Evolutionary conservation across 2,797 vertebrate species (phyloP).

Genomic region (Pseudochromis fuscus): DNA sequence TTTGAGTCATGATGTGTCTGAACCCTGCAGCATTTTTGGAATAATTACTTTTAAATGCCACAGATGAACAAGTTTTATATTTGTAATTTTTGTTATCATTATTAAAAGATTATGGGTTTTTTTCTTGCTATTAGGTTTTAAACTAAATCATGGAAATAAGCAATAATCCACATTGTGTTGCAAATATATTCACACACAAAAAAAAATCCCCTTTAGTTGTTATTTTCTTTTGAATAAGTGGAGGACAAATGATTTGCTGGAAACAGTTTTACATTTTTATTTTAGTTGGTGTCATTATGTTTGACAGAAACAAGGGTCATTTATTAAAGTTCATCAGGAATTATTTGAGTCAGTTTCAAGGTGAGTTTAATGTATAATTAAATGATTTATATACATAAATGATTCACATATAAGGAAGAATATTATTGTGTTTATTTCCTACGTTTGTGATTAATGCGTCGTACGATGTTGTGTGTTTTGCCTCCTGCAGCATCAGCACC

Average conservation of each 20-base stretch:
- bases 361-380: background rate
- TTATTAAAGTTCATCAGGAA: background rate
- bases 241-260: background rate
- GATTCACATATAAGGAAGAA: background rate
- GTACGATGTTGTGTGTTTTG: constrained; percentile 16
- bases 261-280: background rate
- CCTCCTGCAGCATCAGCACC: constrained; percentile 90
- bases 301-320: background rate
- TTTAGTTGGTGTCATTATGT: background rate
- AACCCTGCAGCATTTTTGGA: constrained; percentile 50
- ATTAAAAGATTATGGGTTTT: background rate
- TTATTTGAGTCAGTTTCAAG: background rate
- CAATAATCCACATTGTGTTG: background rate
- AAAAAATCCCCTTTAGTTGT: background rate
- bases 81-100: background rate
- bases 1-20: constrained; percentile 44
- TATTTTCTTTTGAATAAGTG: background rate
- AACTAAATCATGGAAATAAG: background rate
- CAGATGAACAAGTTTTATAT: constrained; percentile 29
- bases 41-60: constrained; percentile 64
- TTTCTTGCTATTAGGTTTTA: background rate
- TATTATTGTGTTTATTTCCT: background rate
- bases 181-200: background rate
- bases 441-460: background rate
- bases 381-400: background rate